Base-by-base conservation (phyloP, 2,888 invertebrate genomes). In the Ditula angustiorana region DNA sequence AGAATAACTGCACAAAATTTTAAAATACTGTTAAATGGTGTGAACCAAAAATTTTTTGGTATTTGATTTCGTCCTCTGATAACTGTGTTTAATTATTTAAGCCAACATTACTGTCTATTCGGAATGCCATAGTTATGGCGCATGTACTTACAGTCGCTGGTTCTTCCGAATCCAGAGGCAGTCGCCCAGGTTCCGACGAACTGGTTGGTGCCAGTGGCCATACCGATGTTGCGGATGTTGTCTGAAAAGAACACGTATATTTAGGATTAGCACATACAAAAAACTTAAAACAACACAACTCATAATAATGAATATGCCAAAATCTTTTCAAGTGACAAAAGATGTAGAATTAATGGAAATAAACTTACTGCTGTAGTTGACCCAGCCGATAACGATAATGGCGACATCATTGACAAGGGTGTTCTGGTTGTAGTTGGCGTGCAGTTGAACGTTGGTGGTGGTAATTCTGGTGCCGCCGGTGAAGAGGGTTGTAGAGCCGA, bases 101-200 rank as follows among this genome's bases (percentile, higher is more conserved):
- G n/a, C n/a, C n/a, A n/a, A n/a, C n/a, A n/a, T n/a, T n/a, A n/a
- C n/a, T n/a, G n/a, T n/a, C n/a, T n/a, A n/a, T n/a, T n/a, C n/a
- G n/a, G n/a, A n/a, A n/a, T n/a, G n/a, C 4, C 16, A 46, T 46
- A 24, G 23, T 7, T 24, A n/a, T 5, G 11, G 2, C 23, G n/a
- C n/a, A n/a, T n/a, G 28, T 50, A 74, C 81, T 75, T 46, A 80
- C 78, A 55, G 56, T 82, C 82, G 8, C 71, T 69, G n/a, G 77
- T 79, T 13, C 75, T 70, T 0, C 83, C 85, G 61, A 69, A 83
- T 16, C 83, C 83, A 24, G 78, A 73, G 0, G 75, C 76, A 19
- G 72, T 67, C 0, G 76, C 79, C 1, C 68, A 63, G 26, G 56
- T 30, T 0, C 74, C 77, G 0, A 33, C 70, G 56, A 75, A 80